phyloP scores from a whole-genome alignment of 1,140 invertebrate genomes.

The Babylonia areolata region DNA sequence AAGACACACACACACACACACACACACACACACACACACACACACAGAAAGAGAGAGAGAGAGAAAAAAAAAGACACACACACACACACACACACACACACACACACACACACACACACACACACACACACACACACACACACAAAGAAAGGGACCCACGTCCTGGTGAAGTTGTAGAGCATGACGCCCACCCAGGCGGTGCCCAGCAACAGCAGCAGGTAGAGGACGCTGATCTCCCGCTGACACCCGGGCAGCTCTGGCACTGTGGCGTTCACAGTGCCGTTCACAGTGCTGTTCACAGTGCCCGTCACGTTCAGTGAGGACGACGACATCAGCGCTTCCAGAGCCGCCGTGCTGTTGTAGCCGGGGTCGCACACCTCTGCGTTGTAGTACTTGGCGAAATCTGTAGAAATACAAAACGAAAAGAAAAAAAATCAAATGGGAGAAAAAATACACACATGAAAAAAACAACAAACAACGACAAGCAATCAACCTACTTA shows the following conservation, averaged over 20 bases:
- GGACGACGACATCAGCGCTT: background rate
- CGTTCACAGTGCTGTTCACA: conserved; percentile 18
- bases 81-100: too few species aligned
- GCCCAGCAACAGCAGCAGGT: conserved; percentile 81
- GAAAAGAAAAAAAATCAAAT: background rate
- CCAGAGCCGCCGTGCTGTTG: background rate
- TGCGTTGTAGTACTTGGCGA: conserved; percentile 60
- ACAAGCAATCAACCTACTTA: too few species aligned
- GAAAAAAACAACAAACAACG: background rate
- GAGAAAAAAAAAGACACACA: too few species aligned
- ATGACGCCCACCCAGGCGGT: conserved; percentile 82
- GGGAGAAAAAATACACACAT: background rate
- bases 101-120: too few species aligned
- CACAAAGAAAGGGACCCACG: conserved; percentile 69
- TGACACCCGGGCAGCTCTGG: conserved; percentile 48
- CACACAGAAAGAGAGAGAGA: too few species aligned
- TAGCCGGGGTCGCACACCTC: conserved; percentile 46
- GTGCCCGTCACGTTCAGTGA: conserved; percentile 8
- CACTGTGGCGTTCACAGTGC: background rate
- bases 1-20: too few species aligned
- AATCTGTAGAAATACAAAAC: conserved; percentile 48
- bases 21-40: too few species aligned
- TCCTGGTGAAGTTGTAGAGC: conserved; percentile 83
- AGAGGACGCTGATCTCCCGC: conserved; percentile 81
- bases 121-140: too few species aligned